These are phyloP conservation scores for Hypsibius dujardini DNA, from an alignment of 1,140 invertebrate species.

Conservation along the genomic window DNA sequence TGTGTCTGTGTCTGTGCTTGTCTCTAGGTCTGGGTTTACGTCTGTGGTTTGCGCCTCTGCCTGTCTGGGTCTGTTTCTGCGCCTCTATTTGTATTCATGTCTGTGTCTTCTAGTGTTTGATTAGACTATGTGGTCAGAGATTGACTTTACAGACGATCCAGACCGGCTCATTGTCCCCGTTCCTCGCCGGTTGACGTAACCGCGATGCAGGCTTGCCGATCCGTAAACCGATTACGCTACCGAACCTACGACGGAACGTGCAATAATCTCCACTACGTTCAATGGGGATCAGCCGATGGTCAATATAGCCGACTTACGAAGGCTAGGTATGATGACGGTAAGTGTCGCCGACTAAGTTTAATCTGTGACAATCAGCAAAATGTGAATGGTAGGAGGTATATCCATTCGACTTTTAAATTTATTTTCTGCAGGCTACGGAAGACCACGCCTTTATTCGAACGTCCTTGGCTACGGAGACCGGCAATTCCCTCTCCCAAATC, in stretches of 20 bases:
- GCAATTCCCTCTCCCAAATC: background rate
- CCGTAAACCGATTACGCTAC: background rate
- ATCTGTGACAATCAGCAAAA: background rate
- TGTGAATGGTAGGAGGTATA: too few species aligned
- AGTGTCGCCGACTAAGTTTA: background rate
- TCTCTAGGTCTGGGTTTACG: too few species aligned
- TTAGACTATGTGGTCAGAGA: background rate
- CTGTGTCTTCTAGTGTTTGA: background rate
- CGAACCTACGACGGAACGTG: background rate
- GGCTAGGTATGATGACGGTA: slow-evolving; percentile 1
- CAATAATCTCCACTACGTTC: background rate
- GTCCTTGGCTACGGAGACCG: background rate
- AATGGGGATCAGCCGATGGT: background rate
- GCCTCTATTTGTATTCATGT: background rate
- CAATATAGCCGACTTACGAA: background rate
- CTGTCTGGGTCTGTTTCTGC: too few species aligned
- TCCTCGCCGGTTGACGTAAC: too few species aligned
- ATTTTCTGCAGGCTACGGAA: background rate
- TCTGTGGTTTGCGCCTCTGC: too few species aligned
- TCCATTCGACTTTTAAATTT: too few species aligned
- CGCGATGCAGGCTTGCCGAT: background rate
- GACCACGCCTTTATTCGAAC: background rate
- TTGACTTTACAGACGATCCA: background rate
- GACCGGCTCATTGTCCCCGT: too few species aligned
- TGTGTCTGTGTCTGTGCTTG: too few species aligned